Evolutionary conservation across 92 coral and sea anemone genomes (phyloP), one percentile per base, ranked within the genome.

Genomic region (Phymanthus crucifer): DNA sequence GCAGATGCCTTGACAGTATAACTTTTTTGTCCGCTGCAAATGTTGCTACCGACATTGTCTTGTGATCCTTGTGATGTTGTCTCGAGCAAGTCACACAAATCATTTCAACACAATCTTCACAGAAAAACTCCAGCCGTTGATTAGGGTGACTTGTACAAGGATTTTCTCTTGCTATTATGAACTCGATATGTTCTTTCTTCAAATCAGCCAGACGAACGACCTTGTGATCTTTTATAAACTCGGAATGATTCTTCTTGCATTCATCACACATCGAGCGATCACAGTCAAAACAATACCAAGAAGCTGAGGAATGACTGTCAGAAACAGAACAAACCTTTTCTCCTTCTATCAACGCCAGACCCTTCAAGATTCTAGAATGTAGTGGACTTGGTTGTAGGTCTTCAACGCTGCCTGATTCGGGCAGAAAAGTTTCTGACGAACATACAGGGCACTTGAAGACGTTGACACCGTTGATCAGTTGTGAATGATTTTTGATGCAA

Each of bases 301-400:
- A n/a, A 36, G 75, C 54, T 71, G 40, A 26, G 1, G 75, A n/a
- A 71, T 71, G 75, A 71, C 75, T 37, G 11, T 38, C 75, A 6
- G 75, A 71, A 71, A 71, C 27, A 35, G 75, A 71, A 38, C 75
- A 71, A 71, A 35, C 29, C 31, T 35, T 33, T 33, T 71, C 75
- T 32, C 33, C 40, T 37, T 71, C 64, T n/a, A 54, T 29, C 64
- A 54, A n/a, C 64, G 64, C 31, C 29, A 54, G 64, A n/a, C 31
- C 64, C 27, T 54, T 21, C 64, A 54, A 54, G 11, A 54, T 54
- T 54, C 64, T 54, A 21, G 64, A 54, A 54, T 21, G 64, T 21
- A 54, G 27, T 0, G 4, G 64, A 54, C 64, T 54, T 54, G 64
- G 64, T 29, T 54, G 29, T 5, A 54, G 64, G 1, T 54, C 64